Percentiles rank a stretch among this genome's conserved stretches.
Conservation (phyloP, 2,113 vertebrate genomes). For the Elgaria multicarinata region DNA sequence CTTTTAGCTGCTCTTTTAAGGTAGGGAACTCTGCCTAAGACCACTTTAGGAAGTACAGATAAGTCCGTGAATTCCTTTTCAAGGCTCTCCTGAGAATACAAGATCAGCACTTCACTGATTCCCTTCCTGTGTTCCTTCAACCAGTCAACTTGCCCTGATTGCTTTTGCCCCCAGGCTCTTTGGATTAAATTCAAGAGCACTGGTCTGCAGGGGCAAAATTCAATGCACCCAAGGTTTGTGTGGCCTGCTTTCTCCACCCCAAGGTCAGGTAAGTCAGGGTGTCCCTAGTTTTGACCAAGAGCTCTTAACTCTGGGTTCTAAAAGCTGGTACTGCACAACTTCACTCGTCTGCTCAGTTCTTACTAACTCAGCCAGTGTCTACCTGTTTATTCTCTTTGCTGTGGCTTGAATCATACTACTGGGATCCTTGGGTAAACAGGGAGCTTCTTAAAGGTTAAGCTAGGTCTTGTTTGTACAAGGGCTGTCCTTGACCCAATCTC, state of each 20-base stretch:
- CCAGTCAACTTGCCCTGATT: not conserved
- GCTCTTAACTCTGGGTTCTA: not conserved
- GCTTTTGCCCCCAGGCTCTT: not conserved
- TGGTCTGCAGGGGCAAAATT: too few relatives aligned
- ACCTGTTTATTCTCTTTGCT: too few relatives aligned
- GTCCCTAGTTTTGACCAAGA: not conserved
- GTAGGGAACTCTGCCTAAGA: not conserved
- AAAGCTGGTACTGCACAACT: not conserved
- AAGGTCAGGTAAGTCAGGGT: not conserved
- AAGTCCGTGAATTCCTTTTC: not conserved
- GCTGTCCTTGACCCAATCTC: not conserved
- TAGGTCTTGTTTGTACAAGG: too few relatives aligned
- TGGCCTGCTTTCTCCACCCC: not conserved
- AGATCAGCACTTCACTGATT: not conserved
- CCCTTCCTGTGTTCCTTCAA: not conserved
- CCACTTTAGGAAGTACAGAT: not conserved
- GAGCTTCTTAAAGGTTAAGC: not conserved
- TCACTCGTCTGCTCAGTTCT: not conserved
- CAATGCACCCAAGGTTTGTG: too few relatives aligned
- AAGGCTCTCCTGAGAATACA: not conserved
- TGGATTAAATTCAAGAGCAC: not conserved
- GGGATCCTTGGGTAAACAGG: not conserved
- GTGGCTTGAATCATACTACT: not conserved
- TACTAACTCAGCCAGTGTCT: not conserved
- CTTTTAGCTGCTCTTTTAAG: not conserved